Percentiles rank a stretch among this genome's conserved stretches.
Evolutionary conservation across 2,888 invertebrate genomes (phyloP).

Genomic region (Shargacucullia verbasci): DNA sequence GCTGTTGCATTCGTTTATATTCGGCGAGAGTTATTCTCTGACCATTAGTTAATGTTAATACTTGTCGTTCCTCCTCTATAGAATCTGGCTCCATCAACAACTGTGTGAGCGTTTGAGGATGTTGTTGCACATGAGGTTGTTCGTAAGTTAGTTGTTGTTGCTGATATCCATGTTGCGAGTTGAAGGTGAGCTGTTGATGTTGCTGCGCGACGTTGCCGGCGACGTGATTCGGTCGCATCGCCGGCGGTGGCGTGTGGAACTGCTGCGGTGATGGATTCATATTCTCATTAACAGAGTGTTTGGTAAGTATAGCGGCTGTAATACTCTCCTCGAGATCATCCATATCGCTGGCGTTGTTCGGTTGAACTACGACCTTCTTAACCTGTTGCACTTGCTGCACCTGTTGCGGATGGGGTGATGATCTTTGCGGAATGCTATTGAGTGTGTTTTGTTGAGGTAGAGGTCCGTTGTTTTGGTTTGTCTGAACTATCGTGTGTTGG

Average conservation of each 20-base stretch:
- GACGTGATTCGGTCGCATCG: slow-evolving; percentile 60
- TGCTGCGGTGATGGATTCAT: slow-evolving; percentile 68
- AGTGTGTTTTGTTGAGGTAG: slow-evolving; percentile 70
- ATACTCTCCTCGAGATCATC: slow-evolving; percentile 88
- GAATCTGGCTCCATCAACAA: slow-evolving; percentile 77
- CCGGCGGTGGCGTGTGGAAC: slow-evolving; percentile 72
- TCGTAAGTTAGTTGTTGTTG: slow-evolving; percentile 72
- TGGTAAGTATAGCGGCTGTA: slow-evolving; percentile 85
- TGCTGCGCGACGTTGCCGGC: slow-evolving; percentile 36
- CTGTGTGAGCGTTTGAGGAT: slow-evolving; percentile 72
- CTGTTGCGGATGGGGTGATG: slow-evolving; percentile 64
- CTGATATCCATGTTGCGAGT: slow-evolving; percentile 71
- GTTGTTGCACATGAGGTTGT: slow-evolving; percentile 70
- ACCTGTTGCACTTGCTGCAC: slow-evolving; percentile 66
- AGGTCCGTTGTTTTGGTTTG: slow-evolving; percentile 75
- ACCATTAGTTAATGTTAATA: slow-evolving; percentile 79
- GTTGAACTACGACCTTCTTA: slow-evolving; percentile 82
- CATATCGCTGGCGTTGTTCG: slow-evolving; percentile 84
- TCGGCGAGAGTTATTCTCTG: slow-evolving; percentile 84
- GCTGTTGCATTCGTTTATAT: slow-evolving; percentile 79
- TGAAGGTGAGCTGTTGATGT: slow-evolving; percentile 67
- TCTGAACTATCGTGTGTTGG: slow-evolving; percentile 68
- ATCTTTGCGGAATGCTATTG: slow-evolving; percentile 70
- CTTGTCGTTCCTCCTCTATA: slow-evolving; percentile 79
- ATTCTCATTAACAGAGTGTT: slow-evolving; percentile 73